phyloP scores from a whole-genome alignment of 1,140 invertebrate genomes.

The Proctacanthus coquilletti region DNA sequence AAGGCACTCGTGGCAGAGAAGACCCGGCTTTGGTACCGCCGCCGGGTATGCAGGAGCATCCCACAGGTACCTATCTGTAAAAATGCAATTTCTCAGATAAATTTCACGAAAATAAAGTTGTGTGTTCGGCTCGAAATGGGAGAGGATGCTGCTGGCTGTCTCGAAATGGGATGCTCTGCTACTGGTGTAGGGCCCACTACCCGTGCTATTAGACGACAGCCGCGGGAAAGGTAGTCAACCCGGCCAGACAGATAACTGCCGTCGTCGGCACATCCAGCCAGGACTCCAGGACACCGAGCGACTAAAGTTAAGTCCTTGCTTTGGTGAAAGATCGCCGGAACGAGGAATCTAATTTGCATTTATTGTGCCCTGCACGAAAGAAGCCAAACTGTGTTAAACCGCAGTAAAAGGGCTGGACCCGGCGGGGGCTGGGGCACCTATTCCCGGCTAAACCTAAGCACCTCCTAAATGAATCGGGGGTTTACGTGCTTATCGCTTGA shows the following conservation, averaged over 20 bases:
- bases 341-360: background rate
- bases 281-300: background rate
- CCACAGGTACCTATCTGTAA: background rate
- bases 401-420: too few relatives aligned
- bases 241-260: background rate
- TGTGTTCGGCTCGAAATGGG: background rate
- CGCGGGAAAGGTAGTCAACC: background rate
- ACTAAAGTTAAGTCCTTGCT: background rate
- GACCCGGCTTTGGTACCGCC: background rate
- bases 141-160: background rate
- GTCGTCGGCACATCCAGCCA: background rate
- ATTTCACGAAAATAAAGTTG: background rate
- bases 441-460: too few relatives aligned
- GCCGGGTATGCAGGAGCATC: background rate
- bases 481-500: too few relatives aligned
- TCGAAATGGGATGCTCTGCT: background rate
- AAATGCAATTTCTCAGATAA: background rate
- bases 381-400: too few relatives aligned
- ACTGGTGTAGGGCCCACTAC: background rate
- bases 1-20: background rate
- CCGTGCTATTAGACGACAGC: background rate
- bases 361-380: background rate
- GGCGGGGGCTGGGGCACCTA: too few relatives aligned
- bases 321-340: background rate
- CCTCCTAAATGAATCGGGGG: too few relatives aligned